Base-by-base conservation (phyloP, 2,113 vertebrate species). In the Eptesicus fuscus region DNA sequence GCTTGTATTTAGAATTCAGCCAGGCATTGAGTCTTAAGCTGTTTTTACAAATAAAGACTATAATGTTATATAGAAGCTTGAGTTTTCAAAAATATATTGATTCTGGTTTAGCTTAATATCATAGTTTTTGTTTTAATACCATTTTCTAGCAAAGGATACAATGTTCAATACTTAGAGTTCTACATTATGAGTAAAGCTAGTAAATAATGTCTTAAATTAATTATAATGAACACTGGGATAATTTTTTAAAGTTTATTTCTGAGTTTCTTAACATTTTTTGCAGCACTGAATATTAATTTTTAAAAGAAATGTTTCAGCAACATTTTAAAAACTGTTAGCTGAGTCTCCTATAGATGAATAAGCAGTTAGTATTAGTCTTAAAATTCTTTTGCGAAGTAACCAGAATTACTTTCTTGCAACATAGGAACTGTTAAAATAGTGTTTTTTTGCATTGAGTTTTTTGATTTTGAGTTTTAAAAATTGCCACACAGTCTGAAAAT, bases 1-100 rank as follows among this genome's bases (percentile, higher is more conserved):
- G 23, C 12, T 90, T 61, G 42, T 20, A 42, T 80, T 96, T 96
- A 87, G 86, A 95, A 95, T 93, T 93, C 47, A 86, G 17, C 22
- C 47, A 83, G 67, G 73, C n/a, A 1, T 69, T 88, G 53, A 32
- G 14, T 69, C 37, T 83, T 65, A 77, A 77, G 11, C 42, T 40
- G 5, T 70, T 80, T 97, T 82, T 77, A 59, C 23, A 89, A 80
- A 53, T 93, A 47, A 40, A 87, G 23, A 91, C 14, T 59, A 42
- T 44, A 73, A 89, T 51, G 10, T 9, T 10, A 17, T 53, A 44
- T 70, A 83, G 42, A 61, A 91, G 28, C 5, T 5, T 88, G n/a
- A 67, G 65, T 85, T 90, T 89, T 80, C 8, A 84, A 56, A 83
- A 89, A 51, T 65, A 16, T 5, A 25, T 20, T 28, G 35, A 71